Conservation (phyloP, 2,113 vertebrate species). For the Peromyscus californicus region DNA sequence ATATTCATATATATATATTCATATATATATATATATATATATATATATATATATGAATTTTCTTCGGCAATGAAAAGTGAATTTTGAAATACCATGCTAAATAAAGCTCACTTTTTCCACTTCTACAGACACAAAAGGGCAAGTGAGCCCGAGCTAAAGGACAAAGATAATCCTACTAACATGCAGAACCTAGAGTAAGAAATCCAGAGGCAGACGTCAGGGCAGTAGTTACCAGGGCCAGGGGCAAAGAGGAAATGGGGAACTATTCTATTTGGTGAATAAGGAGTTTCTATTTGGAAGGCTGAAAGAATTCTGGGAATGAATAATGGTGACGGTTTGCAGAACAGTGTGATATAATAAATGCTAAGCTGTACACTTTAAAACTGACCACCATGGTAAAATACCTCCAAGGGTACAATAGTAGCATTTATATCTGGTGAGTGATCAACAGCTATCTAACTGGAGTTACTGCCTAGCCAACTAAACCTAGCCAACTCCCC, state of each 20-base stretch:
- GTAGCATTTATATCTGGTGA: neutral
- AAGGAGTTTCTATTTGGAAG: neutral
- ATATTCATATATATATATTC: rapidly evolving
- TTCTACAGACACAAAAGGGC: neutral
- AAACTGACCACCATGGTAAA: neutral
- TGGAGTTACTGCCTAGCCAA: neutral
- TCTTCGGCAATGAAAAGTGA: neutral
- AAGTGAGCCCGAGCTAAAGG: neutral
- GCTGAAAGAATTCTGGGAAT: neutral
- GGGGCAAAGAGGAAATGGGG: neutral
- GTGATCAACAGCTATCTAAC: neutral
- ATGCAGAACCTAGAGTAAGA: too few relatives aligned
- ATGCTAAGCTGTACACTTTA: neutral
- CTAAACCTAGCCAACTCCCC: neutral
- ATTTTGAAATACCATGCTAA: neutral
- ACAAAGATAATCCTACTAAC: neutral
- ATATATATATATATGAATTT: neutral
- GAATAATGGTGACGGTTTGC: neutral
- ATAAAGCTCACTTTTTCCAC: neutral
- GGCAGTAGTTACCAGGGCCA: neutral
- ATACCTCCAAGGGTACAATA: neutral
- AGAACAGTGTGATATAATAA: neutral
- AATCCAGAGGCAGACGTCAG: neutral
- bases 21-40: neutral
- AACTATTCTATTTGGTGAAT: neutral